Base-by-base conservation (phyloP, 2,113 vertebrate species). In the Brevimyrus niger region DNA sequence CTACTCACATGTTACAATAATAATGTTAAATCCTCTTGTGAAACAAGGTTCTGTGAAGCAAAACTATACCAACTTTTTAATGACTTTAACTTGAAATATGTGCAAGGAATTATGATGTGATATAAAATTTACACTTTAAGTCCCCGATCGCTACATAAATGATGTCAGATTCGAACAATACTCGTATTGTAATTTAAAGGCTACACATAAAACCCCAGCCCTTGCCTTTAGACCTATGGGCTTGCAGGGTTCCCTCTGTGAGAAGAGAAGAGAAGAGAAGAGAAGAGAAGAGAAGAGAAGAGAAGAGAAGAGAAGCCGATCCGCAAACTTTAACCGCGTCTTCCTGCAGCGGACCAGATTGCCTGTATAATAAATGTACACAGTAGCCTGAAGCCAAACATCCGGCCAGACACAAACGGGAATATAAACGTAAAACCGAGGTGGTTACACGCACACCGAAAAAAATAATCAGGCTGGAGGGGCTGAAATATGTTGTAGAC, bases 1-100 rank as follows among this genome's bases (percentile, higher is more conserved):
- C 47, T 19, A 21, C 27, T 80, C 88, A 88, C 61, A 88, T 69
- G 88, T 86, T 31, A 51, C 48, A 31, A 51, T 51, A 86, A 86
- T 38, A 53, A 46, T 86, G n/a, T 86, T 51, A 51, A 86, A 86
- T 51, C n/a, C 10, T 31, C 23, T 53, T 86, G n/a, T 10, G 46
- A 47, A 47, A 51, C 23, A 53, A 11, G 23, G 27, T 86, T 86
- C 84, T 51, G 42, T 38, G 38, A 86, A 21, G 47, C 48, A 51
- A 51, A 51, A 51, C 27, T 51, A n/a, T 85, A 85, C 83, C 19
- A 9, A 85, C 46, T 50, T 50, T 86, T 17, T 51, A 6, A 51
- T 51, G 11, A 8, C 17, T 23, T 2, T 4, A 46, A 11, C 44
- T 84, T 84, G n/a, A 47, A 84, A 47, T 47, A 84, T 80, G 13